These are phyloP conservation scores for Oceanites oceanicus DNA, from an alignment of 2,113 vertebrate species.

Conservation along the genomic window DNA sequence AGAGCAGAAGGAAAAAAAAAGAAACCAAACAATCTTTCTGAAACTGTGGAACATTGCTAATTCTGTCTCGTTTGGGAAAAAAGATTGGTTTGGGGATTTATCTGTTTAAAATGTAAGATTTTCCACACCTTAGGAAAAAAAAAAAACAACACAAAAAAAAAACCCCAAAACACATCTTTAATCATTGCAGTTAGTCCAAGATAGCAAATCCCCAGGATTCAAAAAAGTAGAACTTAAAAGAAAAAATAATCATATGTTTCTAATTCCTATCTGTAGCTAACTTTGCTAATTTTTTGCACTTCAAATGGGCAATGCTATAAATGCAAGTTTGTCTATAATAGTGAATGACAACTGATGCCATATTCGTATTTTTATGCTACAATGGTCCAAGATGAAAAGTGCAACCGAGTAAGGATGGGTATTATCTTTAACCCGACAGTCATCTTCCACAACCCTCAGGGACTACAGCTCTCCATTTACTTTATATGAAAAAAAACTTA, in stretches of 20 bases:
- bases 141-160: not conserved
- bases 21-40: not conserved
- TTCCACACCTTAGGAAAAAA: not conserved
- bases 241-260: fast-evolving
- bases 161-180: not conserved
- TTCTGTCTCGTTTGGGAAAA: not conserved
- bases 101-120: not conserved
- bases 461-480: not conserved
- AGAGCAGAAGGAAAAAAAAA: not conserved
- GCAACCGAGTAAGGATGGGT: not conserved
- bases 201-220: not conserved
- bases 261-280: not conserved
- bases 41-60: not conserved
- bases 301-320: not conserved
- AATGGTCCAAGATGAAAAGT: not conserved
- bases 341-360: not conserved
- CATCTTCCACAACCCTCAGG: not conserved
- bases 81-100: not conserved
- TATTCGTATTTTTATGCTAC: not conserved
- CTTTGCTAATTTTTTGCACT: not conserved
- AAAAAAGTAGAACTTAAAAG: not conserved
- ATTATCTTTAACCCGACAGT: not conserved
- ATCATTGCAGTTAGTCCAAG: not conserved
- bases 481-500: not conserved
- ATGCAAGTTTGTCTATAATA: not conserved